Conservation (phyloP, 2,797 vertebrate genomes). For the Sebastolobus alascanus region DNA sequence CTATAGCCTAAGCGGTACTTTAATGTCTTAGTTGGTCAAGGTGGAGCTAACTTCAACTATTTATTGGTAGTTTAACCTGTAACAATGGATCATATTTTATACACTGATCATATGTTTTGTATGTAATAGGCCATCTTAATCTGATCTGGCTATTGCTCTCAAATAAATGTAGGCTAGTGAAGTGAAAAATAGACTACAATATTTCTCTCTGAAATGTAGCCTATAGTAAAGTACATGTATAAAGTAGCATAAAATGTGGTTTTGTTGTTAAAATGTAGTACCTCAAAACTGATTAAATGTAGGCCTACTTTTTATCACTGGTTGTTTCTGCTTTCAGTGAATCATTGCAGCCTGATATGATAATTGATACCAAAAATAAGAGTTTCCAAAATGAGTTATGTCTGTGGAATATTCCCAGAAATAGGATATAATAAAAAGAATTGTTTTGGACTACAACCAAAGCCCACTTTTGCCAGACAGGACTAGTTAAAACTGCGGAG, state of each 20-base stretch:
- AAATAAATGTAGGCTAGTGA: not conserved
- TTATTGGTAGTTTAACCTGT: not conserved
- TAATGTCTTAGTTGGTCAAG: not conserved
- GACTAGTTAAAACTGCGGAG: slow-evolving; percentile 14
- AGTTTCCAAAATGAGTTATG: not conserved
- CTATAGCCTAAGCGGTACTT: not conserved
- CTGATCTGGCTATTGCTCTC: not conserved
- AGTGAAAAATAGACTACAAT: not conserved
- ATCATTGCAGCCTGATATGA: not conserved
- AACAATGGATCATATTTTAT: not conserved
- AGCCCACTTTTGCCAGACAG: not conserved
- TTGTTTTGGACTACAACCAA: not conserved
- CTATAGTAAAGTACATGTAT: accelerated
- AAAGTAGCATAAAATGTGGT: not conserved
- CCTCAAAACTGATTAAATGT: not conserved
- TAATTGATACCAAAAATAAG: not conserved
- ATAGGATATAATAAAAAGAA: not conserved
- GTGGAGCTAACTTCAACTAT: not conserved
- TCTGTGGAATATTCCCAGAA: not conserved
- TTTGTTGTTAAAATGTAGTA: not conserved
- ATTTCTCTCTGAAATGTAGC: not conserved
- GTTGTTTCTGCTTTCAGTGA: not conserved
- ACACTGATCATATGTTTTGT: not conserved
- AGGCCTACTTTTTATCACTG: not conserved
- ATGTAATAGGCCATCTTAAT: not conserved